Evolutionary conservation across 1,140 invertebrate genomes (phyloP).

Genomic region (Artemia franciscana): DNA sequence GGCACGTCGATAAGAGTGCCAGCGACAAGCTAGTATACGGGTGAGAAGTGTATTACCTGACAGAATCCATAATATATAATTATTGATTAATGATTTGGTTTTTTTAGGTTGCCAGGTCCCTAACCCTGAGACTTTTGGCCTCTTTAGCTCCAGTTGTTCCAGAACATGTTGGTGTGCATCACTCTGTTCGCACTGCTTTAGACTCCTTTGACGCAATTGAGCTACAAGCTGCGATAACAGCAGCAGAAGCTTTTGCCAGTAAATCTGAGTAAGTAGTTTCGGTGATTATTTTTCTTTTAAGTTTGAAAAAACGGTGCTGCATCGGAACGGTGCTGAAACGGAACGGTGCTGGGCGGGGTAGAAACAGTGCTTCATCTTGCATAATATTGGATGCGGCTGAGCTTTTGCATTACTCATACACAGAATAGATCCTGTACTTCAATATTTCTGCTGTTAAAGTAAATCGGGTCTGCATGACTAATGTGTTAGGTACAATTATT

Average conservation of each 20-base stretch:
- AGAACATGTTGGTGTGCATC: constrained; percentile 81
- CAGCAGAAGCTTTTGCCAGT: constrained; percentile 71
- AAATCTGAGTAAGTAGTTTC: constrained; percentile 45
- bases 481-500: too few relatives aligned
- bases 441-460: too few relatives aligned
- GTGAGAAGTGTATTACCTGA: too few relatives aligned
- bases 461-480: too few relatives aligned
- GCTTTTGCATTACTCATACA: too few relatives aligned
- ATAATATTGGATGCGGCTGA: constrained; percentile 1
- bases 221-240: constrained; percentile 85
- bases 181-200: constrained; percentile 66
- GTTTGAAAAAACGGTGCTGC: background rate
- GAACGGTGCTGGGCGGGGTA: too few relatives aligned
- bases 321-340: background rate
- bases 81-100: too few relatives aligned
- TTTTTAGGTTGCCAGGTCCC: constrained; percentile 44
- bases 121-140: constrained; percentile 69
- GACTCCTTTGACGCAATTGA: constrained; percentile 88
- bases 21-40: too few relatives aligned
- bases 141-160: constrained; percentile 77
- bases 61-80: too few relatives aligned
- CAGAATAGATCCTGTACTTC: too few relatives aligned
- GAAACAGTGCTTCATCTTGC: constrained; percentile 1
- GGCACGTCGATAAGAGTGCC: too few relatives aligned
- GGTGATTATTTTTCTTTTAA: background rate